Percentiles rank a stretch among this genome's conserved stretches.
These are phyloP conservation scores for Imbricaverruca yamaguchii DNA, from an alignment of 2,888 invertebrate genomes.

Conservation along the genomic window DNA sequence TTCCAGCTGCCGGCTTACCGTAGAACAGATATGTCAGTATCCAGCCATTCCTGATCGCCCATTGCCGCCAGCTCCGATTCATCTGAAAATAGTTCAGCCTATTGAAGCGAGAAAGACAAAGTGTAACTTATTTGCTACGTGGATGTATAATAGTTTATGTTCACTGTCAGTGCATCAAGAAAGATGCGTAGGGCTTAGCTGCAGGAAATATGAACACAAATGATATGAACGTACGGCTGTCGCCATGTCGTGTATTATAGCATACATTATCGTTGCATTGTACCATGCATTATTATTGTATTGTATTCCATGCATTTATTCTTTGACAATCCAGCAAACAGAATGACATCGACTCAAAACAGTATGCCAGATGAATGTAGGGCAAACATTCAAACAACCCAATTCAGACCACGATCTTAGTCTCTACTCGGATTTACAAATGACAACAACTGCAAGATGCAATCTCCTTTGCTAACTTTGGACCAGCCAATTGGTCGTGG, in stretches of 20 bases:
- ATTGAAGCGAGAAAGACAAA: too few relatives aligned
- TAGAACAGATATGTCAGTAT: neutral
- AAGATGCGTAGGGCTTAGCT: neutral
- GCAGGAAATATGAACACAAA: neutral
- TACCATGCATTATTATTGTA: too few relatives aligned
- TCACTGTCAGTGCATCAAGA: neutral
- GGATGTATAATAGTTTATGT: neutral
- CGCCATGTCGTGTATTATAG: neutral
- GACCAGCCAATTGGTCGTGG: too few relatives aligned
- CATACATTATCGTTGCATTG: neutral
- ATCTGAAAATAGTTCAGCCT: neutral
- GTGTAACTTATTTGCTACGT: neutral
- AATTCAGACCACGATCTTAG: too few relatives aligned
- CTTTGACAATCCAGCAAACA: too few relatives aligned
- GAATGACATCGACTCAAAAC: too few relatives aligned
- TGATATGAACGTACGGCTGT: neutral
- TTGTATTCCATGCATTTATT: too few relatives aligned
- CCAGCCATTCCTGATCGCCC: neutral
- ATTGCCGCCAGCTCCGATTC: neutral
- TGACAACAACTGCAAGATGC: too few relatives aligned
- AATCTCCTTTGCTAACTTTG: too few relatives aligned
- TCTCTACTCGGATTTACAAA: too few relatives aligned
- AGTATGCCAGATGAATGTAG: too few relatives aligned
- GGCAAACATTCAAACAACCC: too few relatives aligned
- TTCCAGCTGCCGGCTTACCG: neutral